Evolutionary conservation across 2,888 invertebrate species (phyloP).

Genomic region (Idaea straminata): DNA sequence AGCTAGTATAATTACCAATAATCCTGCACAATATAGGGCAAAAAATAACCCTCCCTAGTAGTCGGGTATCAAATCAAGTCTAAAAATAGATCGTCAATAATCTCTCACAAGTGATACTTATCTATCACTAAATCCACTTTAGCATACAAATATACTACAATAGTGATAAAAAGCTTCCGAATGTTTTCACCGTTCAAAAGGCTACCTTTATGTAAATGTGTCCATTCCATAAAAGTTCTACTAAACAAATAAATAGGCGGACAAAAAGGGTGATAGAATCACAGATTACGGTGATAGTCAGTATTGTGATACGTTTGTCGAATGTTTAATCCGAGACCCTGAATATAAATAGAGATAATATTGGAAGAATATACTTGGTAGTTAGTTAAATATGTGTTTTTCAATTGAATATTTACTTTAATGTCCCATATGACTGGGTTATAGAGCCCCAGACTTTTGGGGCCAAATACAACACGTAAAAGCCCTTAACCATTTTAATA

Average conservation of each 20-base stretch:
- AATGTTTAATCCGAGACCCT: background rate
- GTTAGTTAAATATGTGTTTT: too few species aligned
- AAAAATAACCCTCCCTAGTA: too few species aligned
- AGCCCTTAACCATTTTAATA: too few species aligned
- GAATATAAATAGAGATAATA: background rate
- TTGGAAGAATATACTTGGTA: too few species aligned
- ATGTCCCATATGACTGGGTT: too few species aligned
- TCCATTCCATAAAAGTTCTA: background rate
- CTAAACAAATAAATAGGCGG: conserved; percentile 1
- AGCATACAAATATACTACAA: background rate
- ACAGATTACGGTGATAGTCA: background rate
- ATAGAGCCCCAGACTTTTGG: too few species aligned
- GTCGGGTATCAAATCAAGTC: too few species aligned
- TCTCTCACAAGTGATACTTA: background rate
- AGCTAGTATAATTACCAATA: too few species aligned
- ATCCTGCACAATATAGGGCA: too few species aligned
- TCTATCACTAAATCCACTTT: background rate
- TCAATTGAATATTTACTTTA: too few species aligned
- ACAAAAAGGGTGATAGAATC: background rate
- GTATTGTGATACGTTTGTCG: background rate
- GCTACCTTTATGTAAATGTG: background rate
- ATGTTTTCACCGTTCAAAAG: background rate
- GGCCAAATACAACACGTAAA: too few species aligned
- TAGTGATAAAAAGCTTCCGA: background rate
- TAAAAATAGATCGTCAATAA: background rate